Percentiles rank a stretch among this genome's conserved stretches.
Conservation (phyloP, 1,140 invertebrate species). For the Drosophila azteca region DNA sequence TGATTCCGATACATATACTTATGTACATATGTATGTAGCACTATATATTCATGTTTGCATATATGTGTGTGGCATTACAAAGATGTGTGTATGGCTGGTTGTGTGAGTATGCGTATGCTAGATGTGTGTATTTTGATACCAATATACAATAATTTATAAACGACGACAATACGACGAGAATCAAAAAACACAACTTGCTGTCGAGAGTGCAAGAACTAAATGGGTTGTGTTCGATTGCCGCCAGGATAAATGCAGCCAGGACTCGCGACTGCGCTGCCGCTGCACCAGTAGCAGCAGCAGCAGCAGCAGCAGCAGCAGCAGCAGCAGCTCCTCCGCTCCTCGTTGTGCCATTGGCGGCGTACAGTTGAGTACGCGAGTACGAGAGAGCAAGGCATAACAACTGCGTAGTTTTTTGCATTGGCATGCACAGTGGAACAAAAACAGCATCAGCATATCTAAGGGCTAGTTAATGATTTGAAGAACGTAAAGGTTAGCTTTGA, state of each 20-base stretch:
- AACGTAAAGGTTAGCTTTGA: too few species aligned
- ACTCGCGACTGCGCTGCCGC: slow-evolving; percentile 42
- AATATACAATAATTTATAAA: slow-evolving; percentile 81
- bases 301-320: neutral
- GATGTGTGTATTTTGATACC: slow-evolving; percentile 76
- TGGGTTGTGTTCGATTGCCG: slow-evolving; percentile 76
- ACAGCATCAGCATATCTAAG: neutral
- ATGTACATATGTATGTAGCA: slow-evolving; percentile 15
- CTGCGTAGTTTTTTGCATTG: slow-evolving; percentile 68
- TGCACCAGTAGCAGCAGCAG: slow-evolving; percentile 1
- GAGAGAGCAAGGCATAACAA: slow-evolving; percentile 48
- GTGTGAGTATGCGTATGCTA: slow-evolving; percentile 68
- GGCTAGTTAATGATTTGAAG: too few species aligned
- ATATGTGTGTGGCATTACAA: slow-evolving; percentile 30
- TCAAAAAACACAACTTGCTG: slow-evolving; percentile 84
- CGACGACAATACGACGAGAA: slow-evolving; percentile 80
- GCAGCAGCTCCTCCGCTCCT: too few species aligned
- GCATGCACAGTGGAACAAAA: slow-evolving; percentile 30
- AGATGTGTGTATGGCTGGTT: slow-evolving; percentile 38
- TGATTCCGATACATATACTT: slow-evolving; percentile 45
- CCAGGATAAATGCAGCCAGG: slow-evolving; percentile 79
- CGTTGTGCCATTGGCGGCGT: slow-evolving; percentile 16
- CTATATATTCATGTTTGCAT: slow-evolving; percentile 41
- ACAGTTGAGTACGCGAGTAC: slow-evolving; percentile 59
- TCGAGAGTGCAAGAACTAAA: slow-evolving; percentile 84